Evolutionary conservation across 2,797 vertebrate species (phyloP).

Genomic region (Euthynnus affinis): DNA sequence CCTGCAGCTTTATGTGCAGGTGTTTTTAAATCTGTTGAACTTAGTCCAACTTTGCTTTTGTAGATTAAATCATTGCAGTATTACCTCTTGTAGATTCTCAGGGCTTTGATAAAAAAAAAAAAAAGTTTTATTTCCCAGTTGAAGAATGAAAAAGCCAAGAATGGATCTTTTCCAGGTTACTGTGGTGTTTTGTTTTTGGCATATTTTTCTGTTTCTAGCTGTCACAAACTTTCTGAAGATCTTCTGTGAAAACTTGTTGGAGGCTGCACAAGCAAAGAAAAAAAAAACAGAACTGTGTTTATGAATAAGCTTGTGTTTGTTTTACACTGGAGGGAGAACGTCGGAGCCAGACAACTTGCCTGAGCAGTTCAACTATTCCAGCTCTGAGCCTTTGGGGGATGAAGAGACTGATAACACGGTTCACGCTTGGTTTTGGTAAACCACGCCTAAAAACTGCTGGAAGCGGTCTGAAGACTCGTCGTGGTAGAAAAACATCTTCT

Average conservation of each 20-base stretch:
- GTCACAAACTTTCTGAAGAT: not conserved
- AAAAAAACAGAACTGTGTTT: not conserved
- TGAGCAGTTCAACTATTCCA: conserved; percentile 9
- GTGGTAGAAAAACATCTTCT: not conserved
- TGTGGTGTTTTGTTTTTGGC: no score
- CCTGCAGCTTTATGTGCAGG: no score
- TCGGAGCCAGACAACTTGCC: not conserved
- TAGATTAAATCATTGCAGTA: no score
- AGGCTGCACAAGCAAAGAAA: not conserved
- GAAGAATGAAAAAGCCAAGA: no score
- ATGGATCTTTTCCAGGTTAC: no score
- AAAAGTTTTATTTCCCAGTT: no score
- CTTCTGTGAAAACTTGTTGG: not conserved
- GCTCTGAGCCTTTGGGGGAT: not conserved
- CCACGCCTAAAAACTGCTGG: not conserved
- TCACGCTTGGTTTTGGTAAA: conserved; percentile 3
- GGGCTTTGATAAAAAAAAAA: no score
- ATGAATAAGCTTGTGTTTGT: not conserved
- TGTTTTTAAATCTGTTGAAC: no score
- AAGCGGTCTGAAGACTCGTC: not conserved
- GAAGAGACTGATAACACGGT: not conserved
- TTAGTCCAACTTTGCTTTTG: no score
- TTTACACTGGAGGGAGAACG: not conserved
- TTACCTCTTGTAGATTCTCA: no score
- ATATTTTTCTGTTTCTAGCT: no score